A percentile compares a stretch with the other conserved stretches of the same genome.
Conservation (phyloP, 1,140 invertebrate genomes). For the Drosophila ambigua region DNA sequence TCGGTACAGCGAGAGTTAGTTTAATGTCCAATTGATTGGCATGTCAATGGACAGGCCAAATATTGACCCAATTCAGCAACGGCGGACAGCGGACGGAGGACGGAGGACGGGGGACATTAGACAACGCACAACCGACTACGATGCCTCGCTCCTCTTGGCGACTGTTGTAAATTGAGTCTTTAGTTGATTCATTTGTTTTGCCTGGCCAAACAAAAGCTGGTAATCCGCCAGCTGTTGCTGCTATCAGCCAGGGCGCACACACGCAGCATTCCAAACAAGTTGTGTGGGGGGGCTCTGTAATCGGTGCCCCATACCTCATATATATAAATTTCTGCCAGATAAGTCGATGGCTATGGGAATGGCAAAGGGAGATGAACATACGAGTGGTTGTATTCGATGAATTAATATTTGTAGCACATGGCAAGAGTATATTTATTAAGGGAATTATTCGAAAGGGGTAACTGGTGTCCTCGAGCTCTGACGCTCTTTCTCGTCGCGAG, state of each 20-base stretch:
- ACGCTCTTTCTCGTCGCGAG: too few relatives aligned
- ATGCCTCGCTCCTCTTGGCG: slow-evolving; percentile 40
- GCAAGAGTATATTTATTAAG: too few relatives aligned
- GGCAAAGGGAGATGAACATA: too few relatives aligned
- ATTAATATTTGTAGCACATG: too few relatives aligned
- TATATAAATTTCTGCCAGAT: too few relatives aligned
- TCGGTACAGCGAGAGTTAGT: slow-evolving; percentile 11
- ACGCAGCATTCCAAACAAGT: neutral
- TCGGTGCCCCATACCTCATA: too few relatives aligned
- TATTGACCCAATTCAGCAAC: slow-evolving; percentile 18
- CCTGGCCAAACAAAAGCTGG: slow-evolving; percentile 43
- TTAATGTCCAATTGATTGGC: slow-evolving; percentile 61
- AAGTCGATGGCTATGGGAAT: too few relatives aligned
- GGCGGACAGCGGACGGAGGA: neutral
- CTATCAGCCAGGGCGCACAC: neutral
- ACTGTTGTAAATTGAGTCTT: slow-evolving; percentile 50
- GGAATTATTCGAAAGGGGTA: too few relatives aligned
- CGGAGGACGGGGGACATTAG: too few relatives aligned
- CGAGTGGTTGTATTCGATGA: too few relatives aligned
- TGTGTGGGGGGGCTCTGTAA: too few relatives aligned
- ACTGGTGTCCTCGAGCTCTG: too few relatives aligned
- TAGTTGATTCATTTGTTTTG: slow-evolving; percentile 59
- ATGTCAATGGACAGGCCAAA: slow-evolving; percentile 57
- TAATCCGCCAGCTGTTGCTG: slow-evolving; percentile 33
- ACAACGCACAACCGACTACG: neutral